These are phyloP conservation scores for Cantharis nigra DNA, from an alignment of 2,888 invertebrate species.

Conservation along the genomic window DNA sequence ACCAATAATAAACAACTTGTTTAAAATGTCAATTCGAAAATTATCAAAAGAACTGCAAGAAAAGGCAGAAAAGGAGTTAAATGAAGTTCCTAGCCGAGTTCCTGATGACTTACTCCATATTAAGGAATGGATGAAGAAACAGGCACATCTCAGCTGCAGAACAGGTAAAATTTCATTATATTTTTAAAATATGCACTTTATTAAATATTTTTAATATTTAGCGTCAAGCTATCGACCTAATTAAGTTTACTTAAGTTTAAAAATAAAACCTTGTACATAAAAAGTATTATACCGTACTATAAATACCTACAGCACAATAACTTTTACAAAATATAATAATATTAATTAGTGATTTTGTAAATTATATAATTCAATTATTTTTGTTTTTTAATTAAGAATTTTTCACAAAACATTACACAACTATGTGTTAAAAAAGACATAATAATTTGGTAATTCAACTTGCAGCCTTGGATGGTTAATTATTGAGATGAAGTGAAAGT, in stretches of 20 bases:
- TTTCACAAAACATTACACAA: not conserved
- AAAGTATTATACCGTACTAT: not conserved
- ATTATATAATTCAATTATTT: not conserved
- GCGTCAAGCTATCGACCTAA: not conserved
- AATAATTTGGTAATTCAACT: not conserved
- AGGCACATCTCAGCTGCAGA: not conserved
- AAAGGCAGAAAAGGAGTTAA: not conserved
- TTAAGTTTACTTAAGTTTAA: not conserved
- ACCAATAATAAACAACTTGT: not conserved
- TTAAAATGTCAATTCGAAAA: not conserved
- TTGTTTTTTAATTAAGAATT: not conserved
- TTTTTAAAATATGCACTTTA: not conserved
- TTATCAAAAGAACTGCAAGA: not conserved
- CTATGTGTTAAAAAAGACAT: not conserved
- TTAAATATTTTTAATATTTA: not conserved
- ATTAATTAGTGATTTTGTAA: not conserved
- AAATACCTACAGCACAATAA: not conserved
- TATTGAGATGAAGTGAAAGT: not conserved
- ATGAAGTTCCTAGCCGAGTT: not conserved
- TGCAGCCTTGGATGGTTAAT: not conserved
- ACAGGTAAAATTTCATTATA: not conserved
- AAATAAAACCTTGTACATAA: not conserved
- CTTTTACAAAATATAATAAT: not conserved
- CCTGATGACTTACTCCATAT: not conserved
- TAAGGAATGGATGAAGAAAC: not conserved